Conservation (phyloP, 37 sponge, comb jelly and placozoan species). For the Ianthella basta region DNA sequence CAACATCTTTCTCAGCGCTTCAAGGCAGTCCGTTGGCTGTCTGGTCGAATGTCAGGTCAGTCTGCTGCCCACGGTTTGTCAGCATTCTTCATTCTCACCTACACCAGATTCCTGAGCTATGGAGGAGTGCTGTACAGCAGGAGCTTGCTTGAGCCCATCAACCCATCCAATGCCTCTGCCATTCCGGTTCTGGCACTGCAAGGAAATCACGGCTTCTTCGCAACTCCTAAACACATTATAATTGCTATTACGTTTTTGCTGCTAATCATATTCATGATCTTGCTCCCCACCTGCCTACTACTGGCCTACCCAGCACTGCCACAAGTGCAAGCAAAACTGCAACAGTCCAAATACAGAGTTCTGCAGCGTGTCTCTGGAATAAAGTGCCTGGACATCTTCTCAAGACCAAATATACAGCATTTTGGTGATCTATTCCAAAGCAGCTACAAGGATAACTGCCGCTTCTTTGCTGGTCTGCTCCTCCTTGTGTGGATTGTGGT, state of each 20-base stretch:
- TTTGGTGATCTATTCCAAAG: conserved; percentile 29
- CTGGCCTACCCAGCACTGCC: conserved; percentile 14
- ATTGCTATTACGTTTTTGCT: too few species aligned
- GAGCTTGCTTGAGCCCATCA: background rate
- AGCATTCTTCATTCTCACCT: conserved; percentile 3
- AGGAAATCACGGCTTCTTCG: background rate
- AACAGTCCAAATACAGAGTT: background rate
- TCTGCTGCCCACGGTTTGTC: conserved; percentile 5
- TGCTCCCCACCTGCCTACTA: conserved; percentile 7
- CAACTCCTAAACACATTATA: background rate
- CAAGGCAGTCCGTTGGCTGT: background rate
- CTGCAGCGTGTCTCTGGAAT: background rate
- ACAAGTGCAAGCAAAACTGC: background rate
- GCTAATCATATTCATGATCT: conserved; percentile 7
- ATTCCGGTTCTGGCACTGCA: background rate
- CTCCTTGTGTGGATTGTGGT: background rate
- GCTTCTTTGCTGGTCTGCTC: conserved; percentile 15
- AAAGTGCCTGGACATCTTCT: background rate
- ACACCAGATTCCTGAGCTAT: conserved; percentile 7
- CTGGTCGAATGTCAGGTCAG: background rate
- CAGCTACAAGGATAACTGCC: conserved; percentile 9
- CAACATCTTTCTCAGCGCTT: background rate
- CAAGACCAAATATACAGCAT: background rate
- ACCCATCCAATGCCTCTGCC: background rate
- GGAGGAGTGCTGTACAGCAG: background rate